These are phyloP conservation scores for Micronycteris hirsuta DNA, from an alignment of 2,113 vertebrate species.

Conservation along the genomic window DNA sequence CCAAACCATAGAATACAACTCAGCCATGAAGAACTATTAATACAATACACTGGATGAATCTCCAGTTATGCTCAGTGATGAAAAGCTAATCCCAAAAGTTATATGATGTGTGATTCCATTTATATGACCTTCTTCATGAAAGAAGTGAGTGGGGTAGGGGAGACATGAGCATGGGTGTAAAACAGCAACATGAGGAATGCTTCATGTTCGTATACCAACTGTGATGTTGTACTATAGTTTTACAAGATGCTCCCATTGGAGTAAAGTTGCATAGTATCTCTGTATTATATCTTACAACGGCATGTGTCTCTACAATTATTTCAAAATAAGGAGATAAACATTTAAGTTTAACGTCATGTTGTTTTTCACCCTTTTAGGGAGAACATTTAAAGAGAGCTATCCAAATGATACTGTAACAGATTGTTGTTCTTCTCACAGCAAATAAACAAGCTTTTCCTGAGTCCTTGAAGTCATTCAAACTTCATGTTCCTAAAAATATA, in stretches of 20 bases:
- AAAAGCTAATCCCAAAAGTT: no score
- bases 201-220: no score
- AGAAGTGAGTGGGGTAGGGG: neutral
- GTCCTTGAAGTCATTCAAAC: neutral
- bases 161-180: neutral
- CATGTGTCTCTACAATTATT: neutral
- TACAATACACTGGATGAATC: no score
- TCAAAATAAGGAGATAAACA: neutral
- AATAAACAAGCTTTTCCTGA: neutral
- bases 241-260: neutral
- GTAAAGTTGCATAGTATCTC: neutral
- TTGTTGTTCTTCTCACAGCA: neutral
- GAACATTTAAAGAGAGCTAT: neutral
- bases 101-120: no score
- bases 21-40: no score
- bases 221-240: neutral
- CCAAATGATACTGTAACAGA: neutral
- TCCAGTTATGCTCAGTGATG: no score
- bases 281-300: neutral
- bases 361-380: neutral
- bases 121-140: neutral
- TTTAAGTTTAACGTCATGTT: neutral
- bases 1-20: neutral
- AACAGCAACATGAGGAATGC: neutral
- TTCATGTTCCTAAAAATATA: neutral